Conservation (phyloP, 2,797 vertebrate genomes). For the Lagocephalus sceleratus region DNA sequence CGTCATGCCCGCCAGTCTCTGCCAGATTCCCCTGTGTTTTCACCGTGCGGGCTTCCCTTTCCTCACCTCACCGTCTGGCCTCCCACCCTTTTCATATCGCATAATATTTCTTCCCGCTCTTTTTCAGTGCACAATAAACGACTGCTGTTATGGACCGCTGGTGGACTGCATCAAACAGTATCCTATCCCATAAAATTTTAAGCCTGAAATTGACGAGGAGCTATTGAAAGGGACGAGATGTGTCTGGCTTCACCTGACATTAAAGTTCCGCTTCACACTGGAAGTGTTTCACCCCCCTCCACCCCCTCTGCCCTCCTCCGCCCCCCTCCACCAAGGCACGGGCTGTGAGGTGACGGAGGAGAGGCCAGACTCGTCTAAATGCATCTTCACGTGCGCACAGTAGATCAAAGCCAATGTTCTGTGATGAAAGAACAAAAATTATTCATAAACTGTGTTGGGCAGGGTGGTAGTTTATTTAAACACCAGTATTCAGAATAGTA, state of each 20-base stretch:
- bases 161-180: constrained; percentile 99
- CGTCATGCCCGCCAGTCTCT: constrained; percentile 64
- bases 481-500: neutral
- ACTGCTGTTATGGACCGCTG: constrained; percentile 99
- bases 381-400: constrained; percentile 52
- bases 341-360: constrained; percentile 46
- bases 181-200: constrained; percentile 96
- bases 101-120: constrained; percentile 75
- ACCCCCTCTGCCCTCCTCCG: no score
- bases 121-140: constrained; percentile 96
- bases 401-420: constrained; percentile 51
- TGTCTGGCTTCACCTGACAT: constrained; percentile 92
- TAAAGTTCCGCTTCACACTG: constrained; percentile 90
- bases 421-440: constrained; percentile 35
- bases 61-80: constrained; percentile 34
- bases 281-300: constrained; percentile 83
- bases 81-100: constrained; percentile 27
- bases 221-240: constrained; percentile 85
- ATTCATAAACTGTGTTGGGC: constrained; percentile 17
- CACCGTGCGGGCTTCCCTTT: constrained; percentile 38
- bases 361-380: constrained; percentile 59
- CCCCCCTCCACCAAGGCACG: constrained; percentile 66
- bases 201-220: constrained; percentile 91
- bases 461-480: constrained; percentile 19
- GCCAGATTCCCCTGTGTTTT: constrained; percentile 51